phyloP scores from a whole-genome alignment of 2,113 vertebrate genomes.

The Delphinapterus leucas region DNA sequence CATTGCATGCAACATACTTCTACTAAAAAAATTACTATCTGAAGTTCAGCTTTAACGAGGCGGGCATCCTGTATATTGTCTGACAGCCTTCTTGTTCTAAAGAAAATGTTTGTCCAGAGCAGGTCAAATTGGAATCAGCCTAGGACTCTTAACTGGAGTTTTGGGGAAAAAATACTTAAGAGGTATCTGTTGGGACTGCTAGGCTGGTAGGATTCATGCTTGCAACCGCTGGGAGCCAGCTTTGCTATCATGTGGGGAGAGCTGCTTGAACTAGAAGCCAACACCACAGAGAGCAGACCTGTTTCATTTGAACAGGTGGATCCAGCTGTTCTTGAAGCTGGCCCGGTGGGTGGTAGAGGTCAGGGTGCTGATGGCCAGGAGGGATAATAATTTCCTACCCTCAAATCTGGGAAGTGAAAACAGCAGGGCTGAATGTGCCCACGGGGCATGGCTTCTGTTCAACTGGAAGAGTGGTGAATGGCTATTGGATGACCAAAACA shows the following conservation, averaged over 20 bases:
- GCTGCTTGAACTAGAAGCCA: not conserved
- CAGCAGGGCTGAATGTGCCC: not conserved
- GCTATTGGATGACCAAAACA: not conserved
- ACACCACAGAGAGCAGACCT: accelerated
- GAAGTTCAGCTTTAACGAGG: no score
- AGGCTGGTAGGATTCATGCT: not conserved
- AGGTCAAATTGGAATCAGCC: not conserved
- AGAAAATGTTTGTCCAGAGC: no score
- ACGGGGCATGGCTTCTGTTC: not conserved
- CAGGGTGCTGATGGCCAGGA: not conserved
- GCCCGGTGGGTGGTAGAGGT: not conserved
- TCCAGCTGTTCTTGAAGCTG: not conserved
- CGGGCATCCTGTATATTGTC: no score
- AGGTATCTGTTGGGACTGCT: not conserved
- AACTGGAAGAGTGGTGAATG: not conserved
- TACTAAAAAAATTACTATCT: no score
- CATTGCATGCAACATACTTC: no score
- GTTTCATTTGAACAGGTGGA: not conserved
- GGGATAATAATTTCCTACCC: not conserved
- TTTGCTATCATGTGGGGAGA: not conserved
- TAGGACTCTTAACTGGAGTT: not conserved
- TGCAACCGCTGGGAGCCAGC: not conserved
- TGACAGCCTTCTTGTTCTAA: no score
- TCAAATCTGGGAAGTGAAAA: not conserved
- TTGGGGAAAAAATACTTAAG: not conserved